Conservation (phyloP, 2,888 invertebrate genomes). For the Prosapia bicincta region DNA sequence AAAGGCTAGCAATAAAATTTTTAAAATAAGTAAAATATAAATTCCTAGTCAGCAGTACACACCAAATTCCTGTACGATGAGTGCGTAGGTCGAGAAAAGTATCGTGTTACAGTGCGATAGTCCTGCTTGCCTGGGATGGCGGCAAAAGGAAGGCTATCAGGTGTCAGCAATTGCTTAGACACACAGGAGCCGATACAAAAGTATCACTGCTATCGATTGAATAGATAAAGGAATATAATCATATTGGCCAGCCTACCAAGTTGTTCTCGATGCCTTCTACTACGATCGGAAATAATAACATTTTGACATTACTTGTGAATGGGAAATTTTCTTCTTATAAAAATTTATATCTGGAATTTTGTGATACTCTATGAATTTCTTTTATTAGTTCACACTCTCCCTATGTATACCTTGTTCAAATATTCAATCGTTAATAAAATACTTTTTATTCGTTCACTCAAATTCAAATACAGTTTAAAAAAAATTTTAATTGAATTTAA, state of each 20-base stretch:
- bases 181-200: neutral
- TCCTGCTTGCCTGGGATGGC: neutral
- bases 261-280: no score
- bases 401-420: no score
- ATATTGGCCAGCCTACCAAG: neutral
- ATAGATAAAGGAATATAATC: neutral
- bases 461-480: no score
- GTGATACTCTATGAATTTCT: no score
- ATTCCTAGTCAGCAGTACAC: neutral
- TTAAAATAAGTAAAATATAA: neutral
- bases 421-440: no score
- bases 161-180: neutral
- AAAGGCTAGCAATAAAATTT: neutral
- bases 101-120: neutral
- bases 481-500: no score
- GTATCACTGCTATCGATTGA: neutral
- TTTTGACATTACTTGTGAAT: no score
- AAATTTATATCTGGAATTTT: no score
- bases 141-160: neutral
- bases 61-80: neutral
- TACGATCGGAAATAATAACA: no score
- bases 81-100: neutral
- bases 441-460: no score
- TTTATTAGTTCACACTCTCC: no score
- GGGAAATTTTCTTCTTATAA: no score